phyloP scores from a whole-genome alignment of 2,888 invertebrate species.

The Therioaphis trifolii region DNA sequence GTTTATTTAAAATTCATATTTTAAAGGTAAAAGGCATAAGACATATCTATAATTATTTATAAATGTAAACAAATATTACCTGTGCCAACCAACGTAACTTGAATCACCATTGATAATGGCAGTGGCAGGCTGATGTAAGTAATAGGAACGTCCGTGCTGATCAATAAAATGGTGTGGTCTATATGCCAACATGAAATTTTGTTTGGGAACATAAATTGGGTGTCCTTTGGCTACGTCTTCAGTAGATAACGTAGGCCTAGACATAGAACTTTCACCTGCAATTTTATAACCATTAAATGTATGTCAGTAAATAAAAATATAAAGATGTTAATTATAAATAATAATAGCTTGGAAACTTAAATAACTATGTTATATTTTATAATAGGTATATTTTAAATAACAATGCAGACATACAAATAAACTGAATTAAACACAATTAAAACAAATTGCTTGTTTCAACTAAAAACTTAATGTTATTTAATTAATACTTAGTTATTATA shows the following conservation, averaged over 20 bases:
- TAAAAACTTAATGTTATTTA: too few species aligned
- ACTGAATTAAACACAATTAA: too few species aligned
- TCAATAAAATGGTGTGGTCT: constrained; percentile 75
- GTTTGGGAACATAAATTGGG: constrained; percentile 69
- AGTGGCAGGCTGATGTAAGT: constrained; percentile 71
- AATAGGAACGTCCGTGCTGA: constrained; percentile 77
- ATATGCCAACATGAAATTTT: constrained; percentile 73
- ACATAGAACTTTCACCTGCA: constrained; percentile 71
- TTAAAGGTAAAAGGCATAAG: too few species aligned
- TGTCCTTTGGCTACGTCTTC: constrained; percentile 74
- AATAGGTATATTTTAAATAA: too few species aligned
- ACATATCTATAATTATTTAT: neutral
- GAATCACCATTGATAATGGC: constrained; percentile 58
- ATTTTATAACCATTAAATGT: neutral
- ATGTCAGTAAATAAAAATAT: neutral
- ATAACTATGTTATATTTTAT: too few species aligned
- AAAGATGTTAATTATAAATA: too few species aligned
- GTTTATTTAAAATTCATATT: too few species aligned
- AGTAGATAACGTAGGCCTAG: constrained; percentile 83
- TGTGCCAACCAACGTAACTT: constrained; percentile 65
- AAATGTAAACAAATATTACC: constrained; percentile 33
- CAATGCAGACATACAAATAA: too few species aligned
- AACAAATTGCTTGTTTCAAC: too few species aligned
- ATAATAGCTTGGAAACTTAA: too few species aligned
- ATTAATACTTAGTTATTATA: too few species aligned